Base-by-base conservation (phyloP, 2,113 vertebrate genomes). In the Corvus cornix region DNA sequence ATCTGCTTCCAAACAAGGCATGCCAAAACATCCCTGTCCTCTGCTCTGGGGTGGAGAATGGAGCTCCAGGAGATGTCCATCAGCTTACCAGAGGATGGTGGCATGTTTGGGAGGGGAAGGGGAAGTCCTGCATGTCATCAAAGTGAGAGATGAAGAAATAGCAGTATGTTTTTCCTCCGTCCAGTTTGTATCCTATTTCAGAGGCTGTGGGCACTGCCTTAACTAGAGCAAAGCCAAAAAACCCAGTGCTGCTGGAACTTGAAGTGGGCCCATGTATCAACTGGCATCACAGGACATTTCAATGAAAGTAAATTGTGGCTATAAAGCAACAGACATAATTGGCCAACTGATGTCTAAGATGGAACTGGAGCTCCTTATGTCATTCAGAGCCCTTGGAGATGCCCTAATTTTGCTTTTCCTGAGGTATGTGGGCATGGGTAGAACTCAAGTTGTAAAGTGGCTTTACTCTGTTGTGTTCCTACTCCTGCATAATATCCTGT, bases 401-500 rank as follows among this genome's bases (percentile, higher is more conserved):
- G 30, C 73, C 48, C 60, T 63, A 14, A 43, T 78, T 84, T 70
- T 84, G 52, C 33, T 21, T 78, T 93, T 93, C 39, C 39, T 64
- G 66, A 74, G 51, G 23, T 84, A 7, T 48, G n/a, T 33, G 28
- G 49, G 46, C 31, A 8, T 33, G 73, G 55, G 15, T 46, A 51
- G 52, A 63, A 70, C 30, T 84, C 64, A 43, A 51, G 53, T 31
- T 59, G 30, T n/a, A 56, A 81, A 70, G 48, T 30, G 15, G 11
- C 68, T 80, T 81, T 89, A 52, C 16, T 2, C 27, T 55, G 30
- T 31, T 6, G 1, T 76, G 24, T 88, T 93, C 72, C 67, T 88
- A 80, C 35, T 76, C 48, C 62, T 72, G 66, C 86, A 72, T 91
- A 91, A 82, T 59, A 91, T 41, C 94, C 56, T 76, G 53, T 78